Conservation (phyloP, 2,113 vertebrate genomes). For the Dinomys branickii region DNA sequence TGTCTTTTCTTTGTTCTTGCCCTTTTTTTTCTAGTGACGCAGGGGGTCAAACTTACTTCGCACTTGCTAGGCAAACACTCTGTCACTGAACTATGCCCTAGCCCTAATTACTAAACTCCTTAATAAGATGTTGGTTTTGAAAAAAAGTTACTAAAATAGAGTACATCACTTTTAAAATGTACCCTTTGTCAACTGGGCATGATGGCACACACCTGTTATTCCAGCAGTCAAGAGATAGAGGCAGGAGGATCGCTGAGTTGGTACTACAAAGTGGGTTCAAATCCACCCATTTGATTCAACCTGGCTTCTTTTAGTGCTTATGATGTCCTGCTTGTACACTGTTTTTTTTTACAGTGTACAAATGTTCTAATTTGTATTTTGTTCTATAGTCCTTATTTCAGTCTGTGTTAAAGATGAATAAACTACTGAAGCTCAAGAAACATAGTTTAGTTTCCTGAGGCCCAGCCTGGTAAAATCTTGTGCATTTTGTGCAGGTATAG, state of each 20-base stretch:
- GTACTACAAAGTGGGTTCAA: not conserved
- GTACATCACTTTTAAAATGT: not conserved
- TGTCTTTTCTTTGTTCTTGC: not conserved
- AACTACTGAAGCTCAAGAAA: not conserved
- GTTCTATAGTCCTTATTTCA: conserved; percentile 5
- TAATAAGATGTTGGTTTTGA: not conserved
- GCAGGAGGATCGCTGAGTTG: not conserved
- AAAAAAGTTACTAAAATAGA: not conserved
- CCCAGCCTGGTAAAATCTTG: not conserved
- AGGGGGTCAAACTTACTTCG: not conserved
- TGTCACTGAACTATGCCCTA: not conserved
- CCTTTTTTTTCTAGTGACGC: not conserved
- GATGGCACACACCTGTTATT: not conserved
- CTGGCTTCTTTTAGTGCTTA: not conserved
- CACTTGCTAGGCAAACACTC: not conserved
- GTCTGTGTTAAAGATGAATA: not conserved
- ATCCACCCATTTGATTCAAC: not conserved
- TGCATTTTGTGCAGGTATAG: not conserved
- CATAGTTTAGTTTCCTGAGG: not conserved
- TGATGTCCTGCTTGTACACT: not conserved
- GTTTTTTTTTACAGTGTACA: not conserved
- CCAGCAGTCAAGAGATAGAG: not conserved
- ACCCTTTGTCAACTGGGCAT: not conserved
- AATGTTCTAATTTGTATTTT: conserved; percentile 31
- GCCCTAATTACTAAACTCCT: not conserved